Conservation (phyloP, 1,140 invertebrate species). For the Drosophila ambigua region DNA sequence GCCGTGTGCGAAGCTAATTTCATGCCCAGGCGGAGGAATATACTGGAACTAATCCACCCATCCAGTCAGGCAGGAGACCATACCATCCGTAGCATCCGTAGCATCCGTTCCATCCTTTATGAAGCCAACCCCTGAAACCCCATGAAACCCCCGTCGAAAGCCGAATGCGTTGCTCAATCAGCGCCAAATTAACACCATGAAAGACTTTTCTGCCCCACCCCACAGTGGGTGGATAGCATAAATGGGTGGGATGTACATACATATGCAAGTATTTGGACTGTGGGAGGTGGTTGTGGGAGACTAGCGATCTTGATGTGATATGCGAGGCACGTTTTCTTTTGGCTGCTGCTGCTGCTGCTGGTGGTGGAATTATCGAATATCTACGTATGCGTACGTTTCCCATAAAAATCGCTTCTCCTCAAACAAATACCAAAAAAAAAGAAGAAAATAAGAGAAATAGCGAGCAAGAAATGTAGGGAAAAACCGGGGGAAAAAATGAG, state of each 20-base stretch:
- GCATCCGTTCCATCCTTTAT: too few species aligned
- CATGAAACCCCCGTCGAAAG: slow-evolving; percentile 12
- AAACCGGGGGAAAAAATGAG: slow-evolving; percentile 41
- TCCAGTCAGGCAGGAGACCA: slow-evolving; percentile 10
- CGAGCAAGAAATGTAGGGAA: too few species aligned
- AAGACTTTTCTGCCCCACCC: slow-evolving; percentile 38
- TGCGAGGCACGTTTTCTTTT: slow-evolving; percentile 60
- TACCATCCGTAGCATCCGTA: slow-evolving; percentile 1
- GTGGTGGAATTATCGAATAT: slow-evolving; percentile 68
- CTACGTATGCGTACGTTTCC: slow-evolving; percentile 45
- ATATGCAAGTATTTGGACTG: not conserved
- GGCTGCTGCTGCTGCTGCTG: slow-evolving; percentile 19
- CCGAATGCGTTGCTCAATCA: slow-evolving; percentile 65
- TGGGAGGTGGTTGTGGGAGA: slow-evolving; percentile 16
- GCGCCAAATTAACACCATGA: slow-evolving; percentile 79
- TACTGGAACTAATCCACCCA: slow-evolving; percentile 48
- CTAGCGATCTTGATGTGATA: slow-evolving; percentile 53
- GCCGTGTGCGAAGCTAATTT: slow-evolving; percentile 27
- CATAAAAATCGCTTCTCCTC: slow-evolving; percentile 54
- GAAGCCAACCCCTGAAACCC: slow-evolving; percentile 19
- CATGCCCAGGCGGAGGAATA: slow-evolving; percentile 38
- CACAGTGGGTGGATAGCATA: slow-evolving; percentile 4
- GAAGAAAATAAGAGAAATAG: too few species aligned
- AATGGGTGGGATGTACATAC: slow-evolving; percentile 26
- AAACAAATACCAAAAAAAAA: not conserved